A percentile compares a stretch with the other conserved stretches of the same genome.
Conservation (phyloP, 2,797 vertebrate genomes). For the Gallinago stenura region DNA sequence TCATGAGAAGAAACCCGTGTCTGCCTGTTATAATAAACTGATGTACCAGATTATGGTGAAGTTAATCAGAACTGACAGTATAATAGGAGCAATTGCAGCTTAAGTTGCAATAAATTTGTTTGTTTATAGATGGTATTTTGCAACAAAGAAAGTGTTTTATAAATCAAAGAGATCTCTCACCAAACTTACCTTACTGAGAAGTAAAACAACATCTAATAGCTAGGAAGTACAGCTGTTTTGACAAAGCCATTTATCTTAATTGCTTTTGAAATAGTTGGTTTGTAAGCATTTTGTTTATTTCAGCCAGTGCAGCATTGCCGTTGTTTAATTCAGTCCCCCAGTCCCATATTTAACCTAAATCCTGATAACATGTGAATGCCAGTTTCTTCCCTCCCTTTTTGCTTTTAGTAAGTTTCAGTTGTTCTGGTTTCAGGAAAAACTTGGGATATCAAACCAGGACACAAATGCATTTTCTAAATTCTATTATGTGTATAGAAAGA, state of each 20-base stretch:
- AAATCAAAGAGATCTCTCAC: conserved; percentile 10
- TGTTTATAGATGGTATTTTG: conserved; percentile 50
- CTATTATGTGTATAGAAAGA: neutral
- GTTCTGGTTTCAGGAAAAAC: neutral
- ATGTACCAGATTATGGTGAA: conserved; percentile 22
- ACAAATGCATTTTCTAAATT: neutral
- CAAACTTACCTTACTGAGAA: neutral
- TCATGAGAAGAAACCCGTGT: conserved; percentile 55
- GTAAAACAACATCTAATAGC: neutral
- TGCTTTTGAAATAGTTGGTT: neutral
- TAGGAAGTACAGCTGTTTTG: neutral
- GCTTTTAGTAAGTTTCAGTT: neutral
- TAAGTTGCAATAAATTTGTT: conserved; percentile 51
- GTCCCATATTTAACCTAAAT: neutral
- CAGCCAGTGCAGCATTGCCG: neutral
- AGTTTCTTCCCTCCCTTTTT: neutral
- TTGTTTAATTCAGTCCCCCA: neutral
- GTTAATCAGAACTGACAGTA: conserved; percentile 33
- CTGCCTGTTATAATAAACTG: conserved; percentile 48
- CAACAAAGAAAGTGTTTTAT: conserved; percentile 12
- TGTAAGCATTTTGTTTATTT: neutral
- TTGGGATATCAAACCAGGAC: neutral
- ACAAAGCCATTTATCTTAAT: neutral
- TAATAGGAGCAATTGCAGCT: conserved; percentile 2
- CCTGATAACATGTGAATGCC: neutral